These are phyloP conservation scores for Lepidostoma basale DNA, from an alignment of 1,140 invertebrate genomes.

Conservation along the genomic window DNA sequence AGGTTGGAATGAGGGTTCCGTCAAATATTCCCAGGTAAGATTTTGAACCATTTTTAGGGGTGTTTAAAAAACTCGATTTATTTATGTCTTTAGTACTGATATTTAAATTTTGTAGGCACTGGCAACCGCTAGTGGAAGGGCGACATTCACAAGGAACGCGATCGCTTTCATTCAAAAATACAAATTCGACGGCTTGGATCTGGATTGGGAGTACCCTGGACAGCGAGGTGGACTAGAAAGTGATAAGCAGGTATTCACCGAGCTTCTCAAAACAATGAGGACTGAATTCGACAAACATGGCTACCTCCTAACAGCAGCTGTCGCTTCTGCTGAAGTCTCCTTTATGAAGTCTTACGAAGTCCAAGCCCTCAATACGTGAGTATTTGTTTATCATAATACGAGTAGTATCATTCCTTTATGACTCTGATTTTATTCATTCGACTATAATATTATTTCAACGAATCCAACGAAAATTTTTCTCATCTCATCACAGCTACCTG, in stretches of 20 bases:
- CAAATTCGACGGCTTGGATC: slow-evolving; percentile 78
- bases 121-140: slow-evolving; percentile 55
- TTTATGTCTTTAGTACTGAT: neutral
- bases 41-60: neutral
- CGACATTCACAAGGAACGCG: slow-evolving; percentile 64
- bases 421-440: no score
- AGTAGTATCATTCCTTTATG: no score
- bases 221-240: slow-evolving; percentile 66
- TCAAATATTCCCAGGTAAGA: slow-evolving; percentile 65
- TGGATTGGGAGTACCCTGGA: slow-evolving; percentile 85
- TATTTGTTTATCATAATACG: neutral
- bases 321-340: slow-evolving; percentile 62
- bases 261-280: slow-evolving; percentile 64
- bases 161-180: slow-evolving; percentile 66
- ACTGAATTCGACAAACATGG: slow-evolving; percentile 62
- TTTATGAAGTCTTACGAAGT: slow-evolving; percentile 68
- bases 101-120: slow-evolving; percentile 57
- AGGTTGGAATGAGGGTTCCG: slow-evolving; percentile 79
- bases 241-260: slow-evolving; percentile 58
- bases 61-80: neutral
- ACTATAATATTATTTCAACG: no score
- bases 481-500: slow-evolving; percentile 55
- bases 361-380: slow-evolving; percentile 52
- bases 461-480: no score
- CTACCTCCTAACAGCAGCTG: slow-evolving; percentile 66